Conservation (phyloP, 2,888 invertebrate species). For the Rosalia funebris region DNA sequence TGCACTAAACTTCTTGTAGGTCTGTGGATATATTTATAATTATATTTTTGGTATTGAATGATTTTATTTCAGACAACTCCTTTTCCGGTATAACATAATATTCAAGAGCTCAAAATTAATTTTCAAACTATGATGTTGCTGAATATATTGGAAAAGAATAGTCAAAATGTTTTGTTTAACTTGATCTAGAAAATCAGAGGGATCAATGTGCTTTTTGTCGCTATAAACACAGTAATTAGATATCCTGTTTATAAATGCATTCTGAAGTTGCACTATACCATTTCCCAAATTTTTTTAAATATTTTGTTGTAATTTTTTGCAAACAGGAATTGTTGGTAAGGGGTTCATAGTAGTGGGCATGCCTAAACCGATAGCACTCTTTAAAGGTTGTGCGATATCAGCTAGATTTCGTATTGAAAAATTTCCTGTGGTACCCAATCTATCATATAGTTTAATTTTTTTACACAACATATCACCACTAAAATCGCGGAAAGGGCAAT, state of each 20-base stretch:
- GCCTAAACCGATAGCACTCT: too few relatives aligned
- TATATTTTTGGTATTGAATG: background rate
- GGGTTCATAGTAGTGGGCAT: too few relatives aligned
- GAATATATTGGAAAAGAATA: background rate
- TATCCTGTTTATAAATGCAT: background rate
- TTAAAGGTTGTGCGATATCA: too few relatives aligned
- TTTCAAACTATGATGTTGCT: background rate
- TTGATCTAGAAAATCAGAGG: background rate
- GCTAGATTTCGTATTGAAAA: too few relatives aligned
- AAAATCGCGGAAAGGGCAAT: background rate
- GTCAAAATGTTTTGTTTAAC: background rate
- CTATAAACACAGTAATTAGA: background rate
- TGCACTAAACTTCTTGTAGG: background rate
- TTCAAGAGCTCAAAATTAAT: background rate
- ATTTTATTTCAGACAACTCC: background rate
- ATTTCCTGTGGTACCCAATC: background rate
- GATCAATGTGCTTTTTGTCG: background rate
- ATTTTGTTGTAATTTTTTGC: background rate
- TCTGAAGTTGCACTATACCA: background rate
- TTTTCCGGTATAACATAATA: background rate
- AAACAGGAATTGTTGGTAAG: too few relatives aligned
- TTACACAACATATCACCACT: background rate
- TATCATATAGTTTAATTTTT: background rate
- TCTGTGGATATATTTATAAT: background rate
- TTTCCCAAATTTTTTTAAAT: background rate